Conservation (phyloP, 2,113 vertebrate genomes). For the Gasterosteus aculeatus region DNA sequence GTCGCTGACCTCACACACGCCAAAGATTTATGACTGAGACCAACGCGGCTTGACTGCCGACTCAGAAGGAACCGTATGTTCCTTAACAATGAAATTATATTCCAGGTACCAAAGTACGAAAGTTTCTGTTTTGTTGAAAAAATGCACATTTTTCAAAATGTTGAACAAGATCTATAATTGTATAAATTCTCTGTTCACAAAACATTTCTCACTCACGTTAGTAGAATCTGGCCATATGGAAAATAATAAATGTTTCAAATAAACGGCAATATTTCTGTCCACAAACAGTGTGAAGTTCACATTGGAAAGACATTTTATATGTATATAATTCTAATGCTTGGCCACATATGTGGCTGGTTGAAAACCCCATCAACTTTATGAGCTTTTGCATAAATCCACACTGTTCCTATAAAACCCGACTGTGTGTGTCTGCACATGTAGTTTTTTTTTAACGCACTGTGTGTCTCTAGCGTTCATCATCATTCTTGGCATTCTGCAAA, state of each 20-base stretch:
- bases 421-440: slow-evolving; percentile 1
- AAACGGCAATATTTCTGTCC: background rate
- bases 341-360: slow-evolving; percentile 59
- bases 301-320: background rate
- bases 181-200: background rate
- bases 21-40: slow-evolving; percentile 30
- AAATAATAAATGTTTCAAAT: background rate
- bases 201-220: background rate
- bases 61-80: background rate
- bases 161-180: background rate
- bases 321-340: too few relatives aligned
- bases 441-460: background rate
- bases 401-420: slow-evolving; percentile 5
- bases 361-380: slow-evolving; percentile 67
- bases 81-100: slow-evolving; percentile 16
- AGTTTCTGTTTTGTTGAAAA: background rate
- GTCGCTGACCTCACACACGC: slow-evolving; percentile 18
- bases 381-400: slow-evolving; percentile 68
- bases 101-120: background rate
- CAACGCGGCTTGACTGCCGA: background rate
- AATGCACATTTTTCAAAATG: background rate
- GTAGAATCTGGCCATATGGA: background rate
- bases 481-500: background rate
- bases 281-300: background rate
- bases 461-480: background rate